These are phyloP conservation scores for Drosophila macrothrix DNA, from an alignment of 2,888 invertebrate species.

Conservation along the genomic window DNA sequence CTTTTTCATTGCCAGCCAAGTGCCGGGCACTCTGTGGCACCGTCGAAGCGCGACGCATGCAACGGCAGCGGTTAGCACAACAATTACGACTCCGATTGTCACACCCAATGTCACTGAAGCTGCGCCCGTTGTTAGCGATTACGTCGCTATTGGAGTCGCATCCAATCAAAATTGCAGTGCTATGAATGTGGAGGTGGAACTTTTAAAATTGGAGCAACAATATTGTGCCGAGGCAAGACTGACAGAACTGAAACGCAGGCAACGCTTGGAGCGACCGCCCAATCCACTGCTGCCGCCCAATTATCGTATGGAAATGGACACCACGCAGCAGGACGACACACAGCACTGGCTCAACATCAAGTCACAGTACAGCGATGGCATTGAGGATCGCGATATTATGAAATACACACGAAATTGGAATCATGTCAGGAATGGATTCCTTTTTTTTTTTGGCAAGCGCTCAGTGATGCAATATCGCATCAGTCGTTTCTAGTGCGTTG, in stretches of 20 bases:
- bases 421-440: conserved; percentile 47
- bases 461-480: conserved; percentile 70
- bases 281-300: conserved; percentile 47
- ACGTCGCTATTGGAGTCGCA: conserved; percentile 4
- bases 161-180: conserved; percentile 62
- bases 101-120: conserved; percentile 42
- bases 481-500: conserved; percentile 68
- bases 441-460: conserved; percentile 77
- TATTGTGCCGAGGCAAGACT: conserved; percentile 77
- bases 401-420: conserved; percentile 32
- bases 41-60: conserved; percentile 40
- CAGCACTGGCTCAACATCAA: conserved; percentile 80
- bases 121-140: conserved; percentile 19
- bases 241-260: conserved; percentile 56
- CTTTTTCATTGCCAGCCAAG: conserved; percentile 86
- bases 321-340: conserved; percentile 39
- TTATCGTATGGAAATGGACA: conserved; percentile 33
- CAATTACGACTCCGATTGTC: conserved; percentile 28
- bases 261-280: conserved; percentile 51
- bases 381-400: conserved; percentile 24
- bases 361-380: conserved; percentile 76
- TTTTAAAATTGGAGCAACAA: conserved; percentile 78
- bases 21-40: conserved; percentile 86
- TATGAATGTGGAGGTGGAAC: conserved; percentile 81
- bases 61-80: conserved; percentile 27